A percentile compares a stretch with the other conserved stretches of the same genome.
These are phyloP conservation scores for Ictidomys tridecemlineatus DNA, from an alignment of 2,113 vertebrate genomes.

Conservation along the genomic window DNA sequence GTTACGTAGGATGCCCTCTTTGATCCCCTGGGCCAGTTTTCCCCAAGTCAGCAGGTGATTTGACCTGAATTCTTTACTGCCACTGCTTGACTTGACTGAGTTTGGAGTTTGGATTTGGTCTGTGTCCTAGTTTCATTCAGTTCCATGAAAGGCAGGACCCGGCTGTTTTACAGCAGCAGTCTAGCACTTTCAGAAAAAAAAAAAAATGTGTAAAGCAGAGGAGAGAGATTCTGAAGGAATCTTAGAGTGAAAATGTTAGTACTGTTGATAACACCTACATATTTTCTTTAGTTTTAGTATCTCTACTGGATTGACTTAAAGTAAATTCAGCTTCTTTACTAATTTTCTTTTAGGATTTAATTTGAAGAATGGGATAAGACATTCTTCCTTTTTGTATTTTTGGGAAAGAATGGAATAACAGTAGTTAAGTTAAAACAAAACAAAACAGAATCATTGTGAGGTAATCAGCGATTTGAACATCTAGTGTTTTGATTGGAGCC, in stretches of 20 bases:
- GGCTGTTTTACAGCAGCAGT: not conserved
- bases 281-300: not conserved
- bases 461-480: not conserved
- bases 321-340: not conserved
- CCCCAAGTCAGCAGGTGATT: not conserved
- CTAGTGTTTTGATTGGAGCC: not conserved
- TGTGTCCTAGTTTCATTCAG: not conserved
- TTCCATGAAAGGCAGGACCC: not conserved
- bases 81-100: not conserved
- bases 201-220: not conserved
- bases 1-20: fast-evolving
- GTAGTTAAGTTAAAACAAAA: conserved; percentile 14
- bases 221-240: not conserved
- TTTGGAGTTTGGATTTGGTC: not conserved
- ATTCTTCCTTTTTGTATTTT: not conserved
- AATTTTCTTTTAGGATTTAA: conserved; percentile 23
- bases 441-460: not conserved
- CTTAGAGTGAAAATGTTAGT: not conserved
- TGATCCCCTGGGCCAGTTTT: not conserved
- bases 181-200: not conserved
- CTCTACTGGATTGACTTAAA: not conserved
- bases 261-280: not conserved
- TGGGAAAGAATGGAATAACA: not conserved
- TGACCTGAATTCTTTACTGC: not conserved
- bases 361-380: not conserved